These are phyloP conservation scores for Chrysocyon brachyurus DNA, from an alignment of 2,797 vertebrate species.

Conservation along the genomic window DNA sequence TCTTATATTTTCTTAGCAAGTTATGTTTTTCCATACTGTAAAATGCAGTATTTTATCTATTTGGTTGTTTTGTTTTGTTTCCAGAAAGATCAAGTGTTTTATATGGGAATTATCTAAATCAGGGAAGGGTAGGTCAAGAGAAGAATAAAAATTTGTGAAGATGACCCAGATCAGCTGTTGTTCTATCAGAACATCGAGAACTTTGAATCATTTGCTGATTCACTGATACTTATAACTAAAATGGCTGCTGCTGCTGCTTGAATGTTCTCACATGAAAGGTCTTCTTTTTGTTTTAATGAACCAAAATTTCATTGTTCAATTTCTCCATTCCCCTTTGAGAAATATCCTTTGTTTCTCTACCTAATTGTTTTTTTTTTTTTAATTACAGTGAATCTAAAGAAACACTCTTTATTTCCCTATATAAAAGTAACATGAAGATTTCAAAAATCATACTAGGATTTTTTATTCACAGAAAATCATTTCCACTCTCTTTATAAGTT, in stretches of 20 bases:
- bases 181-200: background rate
- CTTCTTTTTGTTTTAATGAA: background rate
- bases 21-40: background rate
- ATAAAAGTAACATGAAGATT: background rate
- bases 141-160: background rate
- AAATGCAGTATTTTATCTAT: background rate
- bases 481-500: background rate
- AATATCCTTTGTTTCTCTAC: background rate
- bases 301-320: background rate
- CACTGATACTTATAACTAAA: background rate
- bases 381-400: background rate
- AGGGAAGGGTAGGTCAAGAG: background rate
- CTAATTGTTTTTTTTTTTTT: background rate
- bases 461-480: background rate
- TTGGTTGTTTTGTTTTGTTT: background rate
- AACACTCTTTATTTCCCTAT: background rate
- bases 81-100: background rate
- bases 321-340: background rate
- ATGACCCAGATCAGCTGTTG: background rate
- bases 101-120: background rate
- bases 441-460: background rate
- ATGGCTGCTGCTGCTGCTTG: background rate
- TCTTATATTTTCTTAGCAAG: background rate
- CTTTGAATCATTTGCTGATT: background rate
- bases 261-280: background rate